Base-by-base conservation (phyloP, 2,113 vertebrate species). In the Vireo altiloquus region DNA sequence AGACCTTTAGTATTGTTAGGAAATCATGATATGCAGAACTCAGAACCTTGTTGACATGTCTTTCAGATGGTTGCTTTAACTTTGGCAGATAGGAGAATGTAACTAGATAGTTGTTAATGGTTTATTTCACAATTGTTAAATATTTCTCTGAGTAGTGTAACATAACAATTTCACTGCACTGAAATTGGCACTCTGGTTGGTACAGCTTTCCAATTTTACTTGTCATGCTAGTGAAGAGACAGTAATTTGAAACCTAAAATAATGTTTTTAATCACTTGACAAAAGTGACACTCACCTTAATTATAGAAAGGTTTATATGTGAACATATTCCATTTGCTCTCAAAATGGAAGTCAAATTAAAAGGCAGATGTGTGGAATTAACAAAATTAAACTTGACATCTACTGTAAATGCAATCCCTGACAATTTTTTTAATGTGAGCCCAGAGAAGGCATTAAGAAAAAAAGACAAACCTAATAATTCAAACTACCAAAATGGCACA, bases 221-320 rank as follows among this genome's bases (percentile, higher is more conserved):
- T 97, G 94, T 96, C 92, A 95, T 70, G n/a, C 90, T 68, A 46
- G 71, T 60, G 37, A 90, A 92, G 47, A 90, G 60, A 68, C 66
- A 66, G 82, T 96, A 93, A 94, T 96, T 95, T 92, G 90, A 89
- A 94, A 96, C 68, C 64, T 82, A 74, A 94, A 96, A 93, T 91
- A 90, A 86, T 93, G 50, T 80, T 92, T 92, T 93, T 96, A 95
- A 93, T 93, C 82, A 93, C 79, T 94, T 95, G 94, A 92, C 89
- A 86, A 90, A 96, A 90, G 50, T 96, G 90, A 92, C 92, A 94
- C 37, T 89, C 71, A 66, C 79, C 71, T 90, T 94, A 88, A 94
- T 96, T 96, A 89, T 71, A 64, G 79, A 68, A 90, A 83, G 87
- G 59, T 91, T 90, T 94, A 39, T 90, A 81, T 4, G 4, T 88